Base-by-base conservation (phyloP, 2,888 invertebrate species). In the Drosophila fulvimacula region DNA sequence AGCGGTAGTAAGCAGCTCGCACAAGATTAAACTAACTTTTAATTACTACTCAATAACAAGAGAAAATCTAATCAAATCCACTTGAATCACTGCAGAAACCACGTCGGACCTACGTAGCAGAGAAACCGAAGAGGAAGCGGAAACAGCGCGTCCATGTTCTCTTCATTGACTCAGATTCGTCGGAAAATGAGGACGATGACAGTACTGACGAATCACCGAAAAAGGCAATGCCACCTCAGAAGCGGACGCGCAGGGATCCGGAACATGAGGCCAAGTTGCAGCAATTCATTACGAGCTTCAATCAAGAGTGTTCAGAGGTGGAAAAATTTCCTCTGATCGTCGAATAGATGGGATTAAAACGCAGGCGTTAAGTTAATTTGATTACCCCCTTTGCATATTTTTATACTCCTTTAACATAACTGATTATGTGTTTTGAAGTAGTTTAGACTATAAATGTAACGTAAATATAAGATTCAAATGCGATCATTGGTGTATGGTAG, bases 261-360 rank as follows among this genome's bases (percentile, higher is more conserved):
- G 69, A 72, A 15, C 66, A 72, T 6, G 82, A 81, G 21, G 64
- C 65, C 3, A 85, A 90, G 27, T 41, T 92, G 5, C 58, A 83
- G 0, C 70, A 87, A 9, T 92, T 90, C 48, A 73, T 89, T 6
- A 73, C 82, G n/a, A 90, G 91, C 42, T 92, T 92, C 59, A 91
- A 91, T 61, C 80, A 86, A 57, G 85, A 92, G 85, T 91, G 91
- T 48, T 81, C 88, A 39, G 91, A 92, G 65, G 91, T 92, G 9
- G 89, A 90, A 6, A 69, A 88, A n/a, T 92, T 86, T 73, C 68
- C 91, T 24, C 17, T 92, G 6, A 58, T 89, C n/a, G 68, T 91
- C 32, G 92, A 92, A 72, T 91, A 81, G 71, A 2, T 13, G 9
- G n/a, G 3, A 13, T 15, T 5, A 48, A 11, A 44, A 46, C 27